Conservation (phyloP, 2,113 vertebrate species). For the Lycaon pictus region DNA sequence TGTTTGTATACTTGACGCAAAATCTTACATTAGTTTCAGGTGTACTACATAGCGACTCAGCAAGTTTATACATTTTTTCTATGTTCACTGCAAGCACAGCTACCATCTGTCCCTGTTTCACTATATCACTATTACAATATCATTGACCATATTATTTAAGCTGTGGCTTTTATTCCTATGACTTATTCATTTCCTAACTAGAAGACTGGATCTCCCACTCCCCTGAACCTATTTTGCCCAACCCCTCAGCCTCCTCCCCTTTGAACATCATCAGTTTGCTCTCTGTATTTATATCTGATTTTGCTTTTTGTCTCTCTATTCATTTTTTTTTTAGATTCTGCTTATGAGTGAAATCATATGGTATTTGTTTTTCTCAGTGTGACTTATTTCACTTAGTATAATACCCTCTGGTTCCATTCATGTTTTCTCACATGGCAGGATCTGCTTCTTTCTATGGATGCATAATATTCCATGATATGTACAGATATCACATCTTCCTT, state of each 20-base stretch:
- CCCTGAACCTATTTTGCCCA: neutral
- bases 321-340: neutral
- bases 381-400: neutral
- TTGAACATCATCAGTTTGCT: neutral
- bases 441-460: neutral
- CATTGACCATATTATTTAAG: neutral
- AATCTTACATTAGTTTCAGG: neutral
- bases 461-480: neutral
- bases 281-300: neutral
- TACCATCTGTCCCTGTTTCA: neutral
- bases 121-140: neutral
- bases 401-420: neutral
- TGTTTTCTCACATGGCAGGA: neutral
- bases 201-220: neutral
- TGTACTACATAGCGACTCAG: neutral
- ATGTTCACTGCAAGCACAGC: neutral
- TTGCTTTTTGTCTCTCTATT: neutral
- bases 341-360: neutral
- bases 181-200: neutral
- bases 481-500: neutral
- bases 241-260: neutral
- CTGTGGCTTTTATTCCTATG: neutral
- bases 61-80: neutral
- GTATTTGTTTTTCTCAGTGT: neutral
- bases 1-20: neutral